These are phyloP conservation scores for Smutsia temminckii DNA, from an alignment of 2,797 vertebrate genomes.

Conservation along the genomic window DNA sequence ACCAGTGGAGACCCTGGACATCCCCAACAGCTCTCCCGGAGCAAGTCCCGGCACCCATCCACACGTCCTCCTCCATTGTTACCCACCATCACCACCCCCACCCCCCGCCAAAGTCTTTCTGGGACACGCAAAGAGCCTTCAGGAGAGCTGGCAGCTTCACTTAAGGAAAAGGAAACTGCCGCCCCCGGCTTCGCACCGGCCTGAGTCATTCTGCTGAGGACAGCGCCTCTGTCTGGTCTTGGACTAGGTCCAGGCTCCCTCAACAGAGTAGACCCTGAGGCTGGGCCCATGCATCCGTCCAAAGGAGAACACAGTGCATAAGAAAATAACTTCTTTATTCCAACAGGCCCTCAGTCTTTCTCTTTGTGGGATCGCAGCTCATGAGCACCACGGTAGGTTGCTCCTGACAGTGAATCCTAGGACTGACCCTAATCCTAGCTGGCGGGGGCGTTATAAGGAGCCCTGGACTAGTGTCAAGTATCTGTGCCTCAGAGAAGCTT, in stretches of 20 bases:
- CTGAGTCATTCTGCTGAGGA: neutral
- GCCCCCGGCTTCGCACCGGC: neutral
- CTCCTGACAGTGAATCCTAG: neutral
- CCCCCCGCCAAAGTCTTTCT: neutral
- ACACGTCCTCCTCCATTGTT: fast-evolving
- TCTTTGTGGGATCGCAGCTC: neutral
- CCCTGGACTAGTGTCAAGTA: neutral
- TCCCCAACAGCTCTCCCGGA: neutral
- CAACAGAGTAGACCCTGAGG: fast-evolving
- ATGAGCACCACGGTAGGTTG: fast-evolving
- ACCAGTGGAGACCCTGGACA: neutral
- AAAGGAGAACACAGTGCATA: neutral
- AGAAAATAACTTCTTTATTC: neutral
- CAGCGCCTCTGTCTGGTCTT: neutral
- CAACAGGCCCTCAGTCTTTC: neutral
- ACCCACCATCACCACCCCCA: neutral
- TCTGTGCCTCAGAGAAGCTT: neutral
- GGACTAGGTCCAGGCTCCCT: neutral
- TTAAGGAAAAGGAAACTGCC: neutral
- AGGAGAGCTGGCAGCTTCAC: neutral
- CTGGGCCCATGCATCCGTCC: fast-evolving
- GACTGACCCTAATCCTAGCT: too few relatives aligned
- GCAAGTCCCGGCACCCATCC: neutral
- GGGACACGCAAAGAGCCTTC: neutral
- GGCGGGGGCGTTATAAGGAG: neutral